phyloP scores from a whole-genome alignment of 2,888 invertebrate genomes.

The Melanostoma mellinum region DNA sequence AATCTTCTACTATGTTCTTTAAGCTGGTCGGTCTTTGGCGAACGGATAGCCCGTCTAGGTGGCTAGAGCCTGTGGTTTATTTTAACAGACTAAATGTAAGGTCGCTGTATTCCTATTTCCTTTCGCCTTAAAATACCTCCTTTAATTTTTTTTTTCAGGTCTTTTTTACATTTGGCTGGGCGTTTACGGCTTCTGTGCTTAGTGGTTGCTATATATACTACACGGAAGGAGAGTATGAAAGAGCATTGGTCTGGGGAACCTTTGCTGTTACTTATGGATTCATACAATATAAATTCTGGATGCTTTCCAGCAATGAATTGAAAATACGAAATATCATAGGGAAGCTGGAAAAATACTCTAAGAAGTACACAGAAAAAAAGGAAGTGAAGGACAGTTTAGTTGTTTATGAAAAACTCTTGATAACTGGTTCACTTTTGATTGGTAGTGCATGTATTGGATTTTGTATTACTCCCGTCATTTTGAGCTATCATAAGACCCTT shows the following conservation, averaged over 20 bases:
- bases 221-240: slow-evolving; percentile 36
- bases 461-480: slow-evolving; percentile 26
- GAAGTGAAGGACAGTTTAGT: slow-evolving; percentile 11
- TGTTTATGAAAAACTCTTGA: slow-evolving; percentile 17
- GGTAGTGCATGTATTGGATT: slow-evolving; percentile 42
- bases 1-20: slow-evolving; percentile 29
- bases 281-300: slow-evolving; percentile 41
- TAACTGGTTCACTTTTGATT: slow-evolving; percentile 37
- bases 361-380: slow-evolving; percentile 30
- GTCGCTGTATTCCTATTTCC: background rate
- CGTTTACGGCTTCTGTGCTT: slow-evolving; percentile 36
- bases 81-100: slow-evolving; percentile 41
- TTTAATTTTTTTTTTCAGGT: slow-evolving; percentile 25
- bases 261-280: slow-evolving; percentile 33
- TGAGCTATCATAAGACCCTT: slow-evolving; percentile 26
- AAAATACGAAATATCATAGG: slow-evolving; percentile 33
- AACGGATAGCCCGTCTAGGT: slow-evolving; percentile 16
- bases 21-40: slow-evolving; percentile 50
- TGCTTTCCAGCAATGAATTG: slow-evolving; percentile 34
- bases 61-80: slow-evolving; percentile 22
- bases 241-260: slow-evolving; percentile 43
- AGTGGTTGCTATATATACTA: slow-evolving; percentile 43
- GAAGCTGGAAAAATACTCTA: slow-evolving; percentile 30
- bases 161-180: slow-evolving; percentile 51
- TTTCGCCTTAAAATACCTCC: background rate